Evolutionary conservation across 2,113 vertebrate genomes (phyloP), one percentile per base, ranked within the genome.

Genomic region (Sturnira hondurensis): DNA sequence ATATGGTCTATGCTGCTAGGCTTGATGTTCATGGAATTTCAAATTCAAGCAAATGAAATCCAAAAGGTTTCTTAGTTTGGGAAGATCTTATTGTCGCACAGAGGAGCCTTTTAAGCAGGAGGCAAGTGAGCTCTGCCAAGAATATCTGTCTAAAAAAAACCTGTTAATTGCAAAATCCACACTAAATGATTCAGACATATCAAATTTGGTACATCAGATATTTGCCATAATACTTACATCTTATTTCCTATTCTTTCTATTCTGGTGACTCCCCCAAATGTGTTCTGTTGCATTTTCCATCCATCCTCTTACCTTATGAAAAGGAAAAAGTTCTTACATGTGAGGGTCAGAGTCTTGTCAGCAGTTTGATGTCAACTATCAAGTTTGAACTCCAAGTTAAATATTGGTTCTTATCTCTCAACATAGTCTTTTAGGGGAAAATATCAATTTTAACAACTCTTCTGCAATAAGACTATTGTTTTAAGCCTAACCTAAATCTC

Each of bases 401-500:
- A 56, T 91, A 56, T 28, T 92, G 22, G 14, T 83, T 93, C 61
- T 95, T 9, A 68, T 70, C 31, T 82, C 26, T 76, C 54, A 80
- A 68, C 14, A 73, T 22, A 74, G 47, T 22, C n/a, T 77, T 77
- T 82, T 50, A 7, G 17, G 26, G 38, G n/a, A 74, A 95, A 97
- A 92, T 33, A 63, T 65, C 28, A 11, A 36, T 70, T 31, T 82
- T 73, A 89, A 68, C 7, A 67, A 78, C 28, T 89, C 45, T 77
- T 86, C 36, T 16, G 15, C 6, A 20, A n/a, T 47, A 65, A 92
- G 31, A n/a, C 38, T 71, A 16, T 74, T 36, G 10, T 31, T 96
- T 74, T 74, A 93, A 88, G 73, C 92, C 50, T 92, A 82, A 92
- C 38, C 50, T 50, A 84, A 50, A 83, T 96, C 28, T 31, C 24